Percentiles rank a stretch among this genome's conserved stretches.
Conservation (phyloP, 2,888 invertebrate genomes). For the Melanotus villosus region DNA sequence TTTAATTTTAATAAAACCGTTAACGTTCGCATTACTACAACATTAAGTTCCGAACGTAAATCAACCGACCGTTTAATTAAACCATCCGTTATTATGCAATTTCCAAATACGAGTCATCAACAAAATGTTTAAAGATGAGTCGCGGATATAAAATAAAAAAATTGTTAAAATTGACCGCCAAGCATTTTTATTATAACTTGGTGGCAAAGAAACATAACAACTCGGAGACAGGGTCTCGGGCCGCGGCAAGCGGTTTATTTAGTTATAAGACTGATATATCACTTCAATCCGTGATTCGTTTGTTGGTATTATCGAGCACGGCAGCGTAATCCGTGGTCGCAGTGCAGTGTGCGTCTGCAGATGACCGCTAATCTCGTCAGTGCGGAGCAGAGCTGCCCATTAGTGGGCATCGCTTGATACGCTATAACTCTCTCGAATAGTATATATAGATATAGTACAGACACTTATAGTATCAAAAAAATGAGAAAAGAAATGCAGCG, state of each 20-base stretch:
- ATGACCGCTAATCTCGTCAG: slow-evolving; percentile 49
- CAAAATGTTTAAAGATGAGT: slow-evolving; percentile 28
- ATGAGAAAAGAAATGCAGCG: slow-evolving; percentile 21
- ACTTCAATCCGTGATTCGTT: slow-evolving; percentile 61
- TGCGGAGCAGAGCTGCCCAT: slow-evolving; percentile 36
- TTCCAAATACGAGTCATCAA: slow-evolving; percentile 40
- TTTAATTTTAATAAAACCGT: slow-evolving; percentile 50
- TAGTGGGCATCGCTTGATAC: slow-evolving; percentile 26
- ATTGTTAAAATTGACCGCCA: neutral
- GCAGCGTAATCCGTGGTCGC: slow-evolving; percentile 58
- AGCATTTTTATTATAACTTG: neutral
- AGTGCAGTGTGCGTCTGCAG: slow-evolving; percentile 59
- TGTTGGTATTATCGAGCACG: slow-evolving; percentile 59
- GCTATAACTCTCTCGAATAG: slow-evolving; percentile 21
- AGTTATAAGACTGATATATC: slow-evolving; percentile 62
- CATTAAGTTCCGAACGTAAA: slow-evolving; percentile 45
- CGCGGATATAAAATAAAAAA: slow-evolving; percentile 26
- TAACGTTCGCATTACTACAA: slow-evolving; percentile 43
- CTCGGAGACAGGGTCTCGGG: slow-evolving; percentile 55
- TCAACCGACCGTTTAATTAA: slow-evolving; percentile 46
- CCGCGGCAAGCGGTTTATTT: slow-evolving; percentile 57
- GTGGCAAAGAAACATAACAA: slow-evolving; percentile 23
- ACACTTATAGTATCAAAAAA: neutral
- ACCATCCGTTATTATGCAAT: slow-evolving; percentile 46
- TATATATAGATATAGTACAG: neutral